Evolutionary conservation across 1,140 invertebrate genomes (phyloP), one percentile per base, ranked within the genome.

Genomic region (Babylonia areolata): DNA sequence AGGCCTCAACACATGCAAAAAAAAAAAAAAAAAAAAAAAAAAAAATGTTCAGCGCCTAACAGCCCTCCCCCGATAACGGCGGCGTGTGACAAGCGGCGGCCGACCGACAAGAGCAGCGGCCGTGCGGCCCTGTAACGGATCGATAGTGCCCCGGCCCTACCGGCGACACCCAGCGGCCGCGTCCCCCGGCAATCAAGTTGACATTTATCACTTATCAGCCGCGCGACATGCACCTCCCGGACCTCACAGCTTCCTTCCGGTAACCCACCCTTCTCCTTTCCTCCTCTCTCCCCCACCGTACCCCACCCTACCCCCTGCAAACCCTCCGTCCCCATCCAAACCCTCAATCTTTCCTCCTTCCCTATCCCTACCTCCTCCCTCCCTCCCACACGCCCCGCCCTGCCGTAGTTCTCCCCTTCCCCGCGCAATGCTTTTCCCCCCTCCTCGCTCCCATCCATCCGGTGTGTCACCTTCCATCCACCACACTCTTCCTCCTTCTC

Each of bases 131-230:
- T 20, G 46, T 11, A 51, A 11, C 46, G 9, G 46, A 51, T 51
- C 46, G 46, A 51, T 51, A 51, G 20, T 20, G 9, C 6, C 46
- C 46, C 46, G 6, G 9, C 20, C 46, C 20, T 20, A 6, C 46
- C 46, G 75, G 37, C 75, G 75, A 40, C 75, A 40, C 75, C n/a
- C 75, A 11, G 75, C 23, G 9, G 37, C 75, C 20, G 35, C 33
- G 75, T 64, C 75, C 35, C n/a, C 33, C 28, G 81, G 54, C 81
- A 82, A 64, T 64, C 81, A 82, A 77, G 75, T 40, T 77, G 75
- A 77, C 75, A 40, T 77, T 77, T 77, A 77, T 77, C 75, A 77
- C 75, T 77, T 77, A 77, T 77, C 75, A 77, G 75, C 75, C 75
- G 40, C 75, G 75, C 75, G 75, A 77, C 75, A 77, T 28, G 75